Percentiles rank a stretch among this genome's conserved stretches.
Conservation (phyloP, 2,113 vertebrate species). For the Larimichthys crocea region DNA sequence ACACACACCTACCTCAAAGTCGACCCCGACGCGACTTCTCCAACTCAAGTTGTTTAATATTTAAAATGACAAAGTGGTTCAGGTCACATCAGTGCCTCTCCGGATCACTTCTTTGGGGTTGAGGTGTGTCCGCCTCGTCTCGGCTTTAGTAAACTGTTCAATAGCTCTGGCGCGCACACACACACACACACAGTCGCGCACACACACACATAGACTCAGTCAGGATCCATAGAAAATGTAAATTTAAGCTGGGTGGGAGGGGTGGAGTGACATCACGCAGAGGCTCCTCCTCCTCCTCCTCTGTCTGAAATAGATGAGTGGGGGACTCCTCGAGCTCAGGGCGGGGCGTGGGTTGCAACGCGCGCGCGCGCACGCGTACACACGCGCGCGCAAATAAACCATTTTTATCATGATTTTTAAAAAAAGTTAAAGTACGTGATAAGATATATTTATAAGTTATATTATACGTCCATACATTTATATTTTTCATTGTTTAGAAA, state of each 20-base stretch:
- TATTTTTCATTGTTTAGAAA: too few relatives aligned
- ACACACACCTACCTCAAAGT: slow-evolving; percentile 79
- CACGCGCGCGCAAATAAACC: background rate
- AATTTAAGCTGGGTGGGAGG: slow-evolving; percentile 77
- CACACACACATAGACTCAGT: slow-evolving; percentile 42
- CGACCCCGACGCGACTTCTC: slow-evolving; percentile 71
- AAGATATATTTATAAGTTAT: too few relatives aligned
- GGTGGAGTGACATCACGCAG: slow-evolving; percentile 55
- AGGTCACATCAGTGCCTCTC: slow-evolving; percentile 58
- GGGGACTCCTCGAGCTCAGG: slow-evolving; percentile 74
- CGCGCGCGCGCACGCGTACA: background rate
- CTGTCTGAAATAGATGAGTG: slow-evolving; percentile 22
- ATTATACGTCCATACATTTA: too few relatives aligned
- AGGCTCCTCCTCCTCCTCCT: slow-evolving; percentile 51
- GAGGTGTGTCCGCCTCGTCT: slow-evolving; percentile 77
- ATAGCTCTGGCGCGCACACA: slow-evolving; percentile 27
- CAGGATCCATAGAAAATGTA: slow-evolving; percentile 82
- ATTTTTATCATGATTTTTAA: too few relatives aligned
- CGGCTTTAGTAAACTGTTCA: slow-evolving; percentile 68
- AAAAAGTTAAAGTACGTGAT: too few relatives aligned
- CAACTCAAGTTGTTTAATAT: slow-evolving; percentile 64
- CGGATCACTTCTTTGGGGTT: slow-evolving; percentile 62
- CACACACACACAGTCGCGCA: background rate
- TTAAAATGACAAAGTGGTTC: slow-evolving; percentile 66
- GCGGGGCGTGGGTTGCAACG: slow-evolving; percentile 53